Conservation (phyloP, 1,140 invertebrate genomes). For the Aphidius ervi region DNA sequence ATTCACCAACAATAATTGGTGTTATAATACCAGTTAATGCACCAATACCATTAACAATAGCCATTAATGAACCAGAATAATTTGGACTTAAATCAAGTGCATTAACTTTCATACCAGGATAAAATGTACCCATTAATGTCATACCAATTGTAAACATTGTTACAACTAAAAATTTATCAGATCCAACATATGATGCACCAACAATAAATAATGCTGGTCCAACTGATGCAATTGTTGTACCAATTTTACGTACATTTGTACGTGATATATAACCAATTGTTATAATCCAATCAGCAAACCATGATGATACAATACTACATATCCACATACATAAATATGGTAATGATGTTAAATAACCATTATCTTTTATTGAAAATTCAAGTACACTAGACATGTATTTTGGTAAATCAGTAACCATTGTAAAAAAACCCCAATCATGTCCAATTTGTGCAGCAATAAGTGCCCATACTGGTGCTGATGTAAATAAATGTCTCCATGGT, state of each 20-base stretch:
- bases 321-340: slow-evolving; percentile 73
- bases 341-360: slow-evolving; percentile 63
- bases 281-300: slow-evolving; percentile 64
- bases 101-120: slow-evolving; percentile 73
- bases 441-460: slow-evolving; percentile 71
- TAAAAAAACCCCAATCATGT: slow-evolving; percentile 94
- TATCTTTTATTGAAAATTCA: slow-evolving; percentile 70
- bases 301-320: slow-evolving; percentile 61
- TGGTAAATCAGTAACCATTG: slow-evolving; percentile 86
- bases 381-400: slow-evolving; percentile 81
- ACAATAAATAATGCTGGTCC: slow-evolving; percentile 74
- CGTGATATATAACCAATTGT: slow-evolving; percentile 56
- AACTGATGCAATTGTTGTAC: slow-evolving; percentile 66
- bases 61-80: slow-evolving; percentile 76
- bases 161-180: slow-evolving; percentile 61
- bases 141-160: slow-evolving; percentile 67
- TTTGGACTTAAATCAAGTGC: slow-evolving; percentile 78
- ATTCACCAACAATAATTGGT: slow-evolving; percentile 69
- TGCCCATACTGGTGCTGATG: slow-evolving; percentile 71
- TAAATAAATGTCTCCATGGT: slow-evolving; percentile 71
- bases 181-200: slow-evolving; percentile 75
- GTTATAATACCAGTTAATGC: slow-evolving; percentile 75
- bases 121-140: slow-evolving; percentile 70
- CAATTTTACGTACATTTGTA: slow-evolving; percentile 64
- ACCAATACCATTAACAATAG: slow-evolving; percentile 77